Percentiles rank a stretch among this genome's conserved stretches.
These are phyloP conservation scores for Conomelus anceps DNA, from an alignment of 2,888 invertebrate species.

Conservation along the genomic window DNA sequence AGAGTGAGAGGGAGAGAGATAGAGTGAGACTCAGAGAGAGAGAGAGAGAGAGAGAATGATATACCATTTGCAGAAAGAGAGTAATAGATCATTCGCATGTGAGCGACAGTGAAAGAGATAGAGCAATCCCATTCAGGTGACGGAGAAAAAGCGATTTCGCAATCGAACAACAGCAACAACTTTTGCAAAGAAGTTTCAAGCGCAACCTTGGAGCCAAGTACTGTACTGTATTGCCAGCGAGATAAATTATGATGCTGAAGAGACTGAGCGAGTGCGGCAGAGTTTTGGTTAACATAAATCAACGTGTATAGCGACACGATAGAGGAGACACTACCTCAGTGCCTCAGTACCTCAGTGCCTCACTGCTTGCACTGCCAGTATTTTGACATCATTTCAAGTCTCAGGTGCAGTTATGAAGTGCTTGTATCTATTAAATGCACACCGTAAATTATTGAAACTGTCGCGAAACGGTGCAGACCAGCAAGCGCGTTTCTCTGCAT, in stretches of 20 bases:
- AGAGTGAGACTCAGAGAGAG: not conserved
- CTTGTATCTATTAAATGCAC: not conserved
- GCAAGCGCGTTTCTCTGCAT: not conserved
- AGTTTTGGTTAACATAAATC: not conserved
- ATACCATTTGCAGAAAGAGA: not conserved
- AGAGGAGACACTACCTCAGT: not conserved
- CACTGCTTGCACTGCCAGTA: not conserved
- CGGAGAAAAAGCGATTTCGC: not conserved
- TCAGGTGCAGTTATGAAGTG: not conserved
- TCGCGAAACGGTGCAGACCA: not conserved
- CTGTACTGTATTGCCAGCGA: not conserved
- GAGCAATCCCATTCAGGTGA: not conserved
- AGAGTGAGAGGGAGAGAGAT: not conserved
- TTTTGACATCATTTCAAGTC: not conserved
- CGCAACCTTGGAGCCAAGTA: not conserved
- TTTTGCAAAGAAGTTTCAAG: not conserved
- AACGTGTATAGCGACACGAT: not conserved
- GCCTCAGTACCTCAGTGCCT: not conserved
- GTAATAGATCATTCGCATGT: not conserved
- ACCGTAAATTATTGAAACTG: not conserved
- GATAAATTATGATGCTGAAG: not conserved
- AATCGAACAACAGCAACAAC: not conserved
- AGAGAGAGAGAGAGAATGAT: not conserved
- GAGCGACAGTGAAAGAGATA: not conserved
- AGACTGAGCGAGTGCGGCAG: not conserved